Percentiles rank a stretch among this genome's conserved stretches.
Conservation (phyloP, 2,113 vertebrate species). For the Anhinga anhinga region DNA sequence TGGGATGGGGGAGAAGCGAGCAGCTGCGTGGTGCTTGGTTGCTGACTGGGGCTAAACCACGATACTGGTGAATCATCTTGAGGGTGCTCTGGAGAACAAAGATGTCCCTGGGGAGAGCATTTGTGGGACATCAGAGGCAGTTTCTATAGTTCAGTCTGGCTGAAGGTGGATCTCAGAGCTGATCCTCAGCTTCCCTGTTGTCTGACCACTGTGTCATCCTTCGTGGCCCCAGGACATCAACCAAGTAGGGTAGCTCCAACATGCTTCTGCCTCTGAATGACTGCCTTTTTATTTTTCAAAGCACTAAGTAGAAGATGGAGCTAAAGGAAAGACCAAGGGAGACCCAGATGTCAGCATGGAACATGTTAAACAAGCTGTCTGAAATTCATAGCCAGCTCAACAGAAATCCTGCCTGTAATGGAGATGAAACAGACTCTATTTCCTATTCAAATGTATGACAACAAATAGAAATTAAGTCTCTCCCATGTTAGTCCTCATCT, state of each 20-base stretch:
- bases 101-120: background rate
- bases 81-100: background rate
- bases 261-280: background rate
- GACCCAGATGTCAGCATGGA: background rate
- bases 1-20: too few species aligned
- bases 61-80: too few species aligned
- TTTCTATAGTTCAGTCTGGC: background rate
- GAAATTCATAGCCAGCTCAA: background rate
- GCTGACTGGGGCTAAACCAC: too few species aligned
- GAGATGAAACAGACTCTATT: background rate
- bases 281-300: background rate
- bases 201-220: background rate
- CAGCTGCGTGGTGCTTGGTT: too few species aligned
- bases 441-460: background rate
- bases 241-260: background rate
- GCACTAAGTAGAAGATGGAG: background rate
- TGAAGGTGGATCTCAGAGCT: background rate
- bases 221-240: background rate
- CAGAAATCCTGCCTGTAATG: background rate
- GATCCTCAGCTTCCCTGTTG: background rate
- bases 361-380: background rate
- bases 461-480: background rate
- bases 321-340: background rate
- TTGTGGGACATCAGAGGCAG: accelerated
- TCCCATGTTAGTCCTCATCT: background rate